phyloP scores from a whole-genome alignment of 1,140 invertebrate genomes.

The Andricus grossulariae region DNA sequence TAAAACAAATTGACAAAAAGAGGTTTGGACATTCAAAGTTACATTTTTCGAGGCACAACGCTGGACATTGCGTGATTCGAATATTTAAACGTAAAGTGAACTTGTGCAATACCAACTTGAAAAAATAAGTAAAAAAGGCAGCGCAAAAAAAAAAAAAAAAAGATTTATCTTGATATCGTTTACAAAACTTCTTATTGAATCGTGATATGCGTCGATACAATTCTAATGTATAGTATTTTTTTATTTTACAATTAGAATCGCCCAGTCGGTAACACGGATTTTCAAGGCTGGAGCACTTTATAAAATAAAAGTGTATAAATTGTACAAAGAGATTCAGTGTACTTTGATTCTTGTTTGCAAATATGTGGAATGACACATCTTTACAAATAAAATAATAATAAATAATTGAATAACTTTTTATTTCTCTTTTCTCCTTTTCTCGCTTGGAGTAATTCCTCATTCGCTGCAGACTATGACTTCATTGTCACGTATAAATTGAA shows the following conservation, averaged over 20 bases:
- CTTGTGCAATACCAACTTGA: neutral
- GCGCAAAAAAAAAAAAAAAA: neutral
- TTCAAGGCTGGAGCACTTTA: neutral
- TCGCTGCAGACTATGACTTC: neutral
- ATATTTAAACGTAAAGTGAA: neutral
- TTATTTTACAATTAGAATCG: conserved; percentile 1
- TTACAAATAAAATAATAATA: no score
- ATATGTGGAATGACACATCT: neutral
- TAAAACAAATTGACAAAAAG: conserved; percentile 34
- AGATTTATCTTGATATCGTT: neutral
- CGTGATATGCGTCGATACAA: conserved; percentile 25
- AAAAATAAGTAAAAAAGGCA: neutral
- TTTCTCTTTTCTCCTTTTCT: neutral
- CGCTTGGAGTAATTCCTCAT: neutral
- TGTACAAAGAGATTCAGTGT: neutral
- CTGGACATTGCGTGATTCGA: conserved; percentile 9
- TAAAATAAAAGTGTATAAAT: neutral
- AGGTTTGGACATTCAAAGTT: conserved; percentile 42
- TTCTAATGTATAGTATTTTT: conserved; percentile 1
- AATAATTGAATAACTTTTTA: neutral
- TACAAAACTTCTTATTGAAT: conserved; percentile 4
- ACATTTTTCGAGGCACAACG: conserved; percentile 16
- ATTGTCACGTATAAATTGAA: neutral
- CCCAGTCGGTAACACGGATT: neutral
- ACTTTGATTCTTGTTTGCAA: neutral